Percentiles rank a stretch among this genome's conserved stretches.
These are phyloP conservation scores for Dynastes hyllus DNA, from an alignment of 2,888 invertebrate species.

Conservation along the genomic window DNA sequence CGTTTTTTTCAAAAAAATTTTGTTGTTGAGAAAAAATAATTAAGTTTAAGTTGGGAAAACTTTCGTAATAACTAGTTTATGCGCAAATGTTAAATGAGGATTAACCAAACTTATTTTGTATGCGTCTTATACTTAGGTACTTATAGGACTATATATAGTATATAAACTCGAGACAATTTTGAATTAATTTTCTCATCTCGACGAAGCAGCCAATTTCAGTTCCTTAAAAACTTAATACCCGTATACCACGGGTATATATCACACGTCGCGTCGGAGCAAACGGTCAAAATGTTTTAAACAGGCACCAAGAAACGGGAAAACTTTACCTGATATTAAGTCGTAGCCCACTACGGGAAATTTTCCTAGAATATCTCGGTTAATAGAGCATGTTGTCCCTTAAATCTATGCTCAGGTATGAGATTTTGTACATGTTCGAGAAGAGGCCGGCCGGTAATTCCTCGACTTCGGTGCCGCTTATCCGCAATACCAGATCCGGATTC, in stretches of 20 bases:
- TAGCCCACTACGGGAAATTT: constrained; percentile 92
- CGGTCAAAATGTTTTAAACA: constrained; percentile 9
- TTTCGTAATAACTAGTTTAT: constrained; percentile 14
- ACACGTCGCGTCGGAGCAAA: not conserved
- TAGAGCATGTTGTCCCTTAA: constrained; percentile 87
- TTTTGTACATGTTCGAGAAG: constrained; percentile 83
- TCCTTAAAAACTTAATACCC: constrained; percentile 22
- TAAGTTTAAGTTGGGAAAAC: constrained; percentile 8
- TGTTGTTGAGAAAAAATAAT: not conserved
- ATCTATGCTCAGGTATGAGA: constrained; percentile 88
- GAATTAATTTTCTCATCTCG: constrained; percentile 38
- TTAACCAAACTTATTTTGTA: constrained; percentile 26
- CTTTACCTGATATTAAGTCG: constrained; percentile 86
- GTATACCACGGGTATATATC: not conserved
- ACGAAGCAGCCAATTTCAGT: constrained; percentile 21
- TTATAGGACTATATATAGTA: not conserved
- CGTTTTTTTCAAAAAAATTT: not conserved
- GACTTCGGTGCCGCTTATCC: constrained; percentile 85
- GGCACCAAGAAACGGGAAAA: constrained; percentile 41
- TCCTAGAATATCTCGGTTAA: constrained; percentile 91
- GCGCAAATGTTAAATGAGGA: constrained; percentile 17
- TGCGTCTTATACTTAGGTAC: constrained; percentile 2
- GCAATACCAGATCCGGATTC: constrained; percentile 84
- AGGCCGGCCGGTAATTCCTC: constrained; percentile 86
- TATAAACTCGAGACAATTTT: constrained; percentile 33